Percentiles rank a stretch among this genome's conserved stretches.
Evolutionary conservation across 37 sponge, comb jelly and placozoan species (phyloP).

Genomic region (Geodia barretti): DNA sequence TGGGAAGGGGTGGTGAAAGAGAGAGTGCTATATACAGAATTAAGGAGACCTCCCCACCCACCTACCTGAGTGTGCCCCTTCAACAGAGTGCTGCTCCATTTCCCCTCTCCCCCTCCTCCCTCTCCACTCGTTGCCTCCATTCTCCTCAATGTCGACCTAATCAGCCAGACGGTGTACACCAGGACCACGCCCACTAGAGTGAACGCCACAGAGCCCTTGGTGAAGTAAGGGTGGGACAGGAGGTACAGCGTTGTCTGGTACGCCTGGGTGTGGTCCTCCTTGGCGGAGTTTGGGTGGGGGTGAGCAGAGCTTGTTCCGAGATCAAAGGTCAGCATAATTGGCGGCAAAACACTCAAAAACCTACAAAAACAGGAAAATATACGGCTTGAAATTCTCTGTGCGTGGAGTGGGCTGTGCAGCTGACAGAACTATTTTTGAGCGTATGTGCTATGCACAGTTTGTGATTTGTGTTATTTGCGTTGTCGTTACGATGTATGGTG

Average conservation of each 20-base stretch:
- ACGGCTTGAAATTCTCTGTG: no score
- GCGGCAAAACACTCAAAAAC: conserved; percentile 75
- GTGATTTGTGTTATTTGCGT: no score
- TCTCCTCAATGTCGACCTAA: conserved; percentile 14
- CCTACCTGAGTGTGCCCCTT: conserved; percentile 57
- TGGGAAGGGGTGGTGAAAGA: no score
- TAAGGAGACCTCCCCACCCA: background rate
- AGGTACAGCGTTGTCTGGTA: background rate
- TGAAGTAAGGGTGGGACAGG: conserved; percentile 20
- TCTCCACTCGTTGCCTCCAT: background rate
- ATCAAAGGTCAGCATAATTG: conserved; percentile 60
- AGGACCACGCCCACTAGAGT: background rate
- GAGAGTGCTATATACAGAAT: no score
- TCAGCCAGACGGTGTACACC: conserved; percentile 23
- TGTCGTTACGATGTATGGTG: no score
- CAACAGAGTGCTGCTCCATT: conserved; percentile 2
- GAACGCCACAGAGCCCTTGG: conserved; percentile 6
- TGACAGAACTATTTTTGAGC: no score
- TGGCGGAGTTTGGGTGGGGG: background rate
- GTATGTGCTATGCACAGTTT: no score
- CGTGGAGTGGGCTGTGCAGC: no score
- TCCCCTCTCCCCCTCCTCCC: background rate
- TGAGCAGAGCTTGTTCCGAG: conserved; percentile 28
- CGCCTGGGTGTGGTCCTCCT: background rate
- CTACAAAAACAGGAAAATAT: no score